A percentile compares a stretch with the other conserved stretches of the same genome.
phyloP scores from a whole-genome alignment of 2,888 invertebrate species.

The Eupithecia pulchellata region DNA sequence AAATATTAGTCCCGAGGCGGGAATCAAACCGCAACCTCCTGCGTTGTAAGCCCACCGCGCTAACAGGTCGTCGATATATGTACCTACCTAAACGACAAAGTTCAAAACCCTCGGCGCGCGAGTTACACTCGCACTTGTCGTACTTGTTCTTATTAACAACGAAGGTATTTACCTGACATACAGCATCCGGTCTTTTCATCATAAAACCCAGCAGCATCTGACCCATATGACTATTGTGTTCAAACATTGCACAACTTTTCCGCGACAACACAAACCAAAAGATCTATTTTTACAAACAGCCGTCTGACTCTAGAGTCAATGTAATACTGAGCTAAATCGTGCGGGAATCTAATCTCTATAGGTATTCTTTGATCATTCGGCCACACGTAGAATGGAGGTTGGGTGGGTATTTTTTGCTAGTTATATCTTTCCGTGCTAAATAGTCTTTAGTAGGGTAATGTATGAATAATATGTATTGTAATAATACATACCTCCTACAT shows the following conservation, averaged over 20 bases:
- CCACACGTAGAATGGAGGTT: not conserved
- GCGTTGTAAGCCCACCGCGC: too few relatives aligned
- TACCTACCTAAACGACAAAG: too few relatives aligned
- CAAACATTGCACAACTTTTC: slow-evolving; percentile 33
- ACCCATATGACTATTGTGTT: slow-evolving; percentile 54
- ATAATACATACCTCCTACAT: too few relatives aligned
- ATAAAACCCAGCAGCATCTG: slow-evolving; percentile 55
- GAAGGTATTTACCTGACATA: slow-evolving; percentile 34
- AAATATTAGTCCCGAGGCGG: too few relatives aligned
- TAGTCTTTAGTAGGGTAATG: too few relatives aligned
- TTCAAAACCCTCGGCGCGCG: too few relatives aligned
- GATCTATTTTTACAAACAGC: not conserved
- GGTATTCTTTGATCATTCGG: not conserved
- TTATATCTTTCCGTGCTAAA: not conserved
- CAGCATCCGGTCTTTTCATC: slow-evolving; percentile 50
- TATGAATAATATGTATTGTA: too few relatives aligned
- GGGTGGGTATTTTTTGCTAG: not conserved
- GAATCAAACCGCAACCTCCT: too few relatives aligned
- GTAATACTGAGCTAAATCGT: not conserved
- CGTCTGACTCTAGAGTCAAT: not conserved
- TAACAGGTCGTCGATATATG: too few relatives aligned
- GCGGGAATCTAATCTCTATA: not conserved
- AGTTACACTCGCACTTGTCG: too few relatives aligned
- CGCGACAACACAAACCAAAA: not conserved
- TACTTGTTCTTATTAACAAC: not conserved